phyloP scores from a whole-genome alignment of 2,797 vertebrate genomes.

The Phalanger gymnotis region DNA sequence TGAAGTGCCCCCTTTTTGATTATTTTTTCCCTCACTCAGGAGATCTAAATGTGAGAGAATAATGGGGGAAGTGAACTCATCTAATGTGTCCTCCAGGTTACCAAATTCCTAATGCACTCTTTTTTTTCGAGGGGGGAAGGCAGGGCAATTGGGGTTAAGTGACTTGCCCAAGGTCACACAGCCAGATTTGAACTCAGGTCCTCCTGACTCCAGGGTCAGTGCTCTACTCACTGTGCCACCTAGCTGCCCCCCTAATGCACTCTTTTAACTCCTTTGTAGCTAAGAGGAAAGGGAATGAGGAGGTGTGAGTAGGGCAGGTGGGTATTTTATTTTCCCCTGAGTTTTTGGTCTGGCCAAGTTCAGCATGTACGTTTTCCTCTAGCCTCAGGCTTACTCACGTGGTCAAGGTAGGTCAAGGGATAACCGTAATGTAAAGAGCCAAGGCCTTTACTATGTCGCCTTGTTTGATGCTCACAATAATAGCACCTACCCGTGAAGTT shows the following conservation, averaged over 20 bases:
- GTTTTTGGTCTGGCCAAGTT: background rate
- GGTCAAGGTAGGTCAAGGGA: background rate
- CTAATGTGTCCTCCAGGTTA: background rate
- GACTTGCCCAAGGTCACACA: too few species aligned
- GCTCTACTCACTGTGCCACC: too few species aligned
- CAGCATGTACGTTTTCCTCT: background rate
- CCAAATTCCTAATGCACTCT: background rate
- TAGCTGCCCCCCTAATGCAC: too few species aligned
- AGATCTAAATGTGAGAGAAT: background rate
- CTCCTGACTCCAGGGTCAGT: too few species aligned
- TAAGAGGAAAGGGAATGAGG: background rate
- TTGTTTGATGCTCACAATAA: background rate
- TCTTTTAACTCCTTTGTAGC: background rate
- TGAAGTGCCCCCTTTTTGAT: background rate
- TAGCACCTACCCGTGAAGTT: background rate
- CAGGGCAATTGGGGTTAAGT: too few species aligned
- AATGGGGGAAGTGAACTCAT: background rate
- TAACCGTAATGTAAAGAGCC: background rate
- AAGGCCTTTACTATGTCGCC: background rate
- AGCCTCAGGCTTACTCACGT: background rate
- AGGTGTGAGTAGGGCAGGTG: background rate
- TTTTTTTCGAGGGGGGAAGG: too few species aligned
- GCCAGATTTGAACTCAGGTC: too few species aligned
- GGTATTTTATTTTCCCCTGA: background rate
- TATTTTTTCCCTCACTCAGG: background rate